Evolutionary conservation across 1,140 invertebrate genomes (phyloP), one percentile per base, ranked within the genome.

Genomic region (Acromyrmex charruanus): DNA sequence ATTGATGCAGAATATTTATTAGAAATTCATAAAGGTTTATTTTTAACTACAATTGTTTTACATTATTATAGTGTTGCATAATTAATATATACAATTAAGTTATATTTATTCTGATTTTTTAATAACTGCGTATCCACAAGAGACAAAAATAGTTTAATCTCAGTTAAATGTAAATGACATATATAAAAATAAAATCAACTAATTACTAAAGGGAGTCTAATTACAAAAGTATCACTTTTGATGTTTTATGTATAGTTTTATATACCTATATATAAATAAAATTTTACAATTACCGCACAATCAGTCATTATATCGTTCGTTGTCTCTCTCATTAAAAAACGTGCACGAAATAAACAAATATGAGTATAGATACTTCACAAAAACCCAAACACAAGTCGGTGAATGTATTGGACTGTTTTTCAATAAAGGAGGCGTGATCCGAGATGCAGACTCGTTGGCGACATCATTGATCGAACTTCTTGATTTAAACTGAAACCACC

Each of bases 401-500:
- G 63, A 80, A 75, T 53, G 66, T 65, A 77, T 88, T 71, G 68
- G 28, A 69, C 25, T 59, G n/a, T 85, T 88, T 77, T 82, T 72
- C 72, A 51, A 39, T 12, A 35, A 87, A 85, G 21, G 44, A 59
- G 4, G 49, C 25, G 9, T 16, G 21, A 88, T 72, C 35, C 71
- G 55, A 77, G 68, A 63, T 53, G n/a, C 85, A 44, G 25, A 35
- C 65, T 85, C 65, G 66, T 84, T 90, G 59, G 86, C 61, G 16
- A 63, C 61, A 55, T 81, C 49, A 61, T 85, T 74, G 85, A 87
- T 85, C 88, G 77, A 75, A 3, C 63, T 49, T 18, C 61, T 21
- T 58, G 85, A 87, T 90, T 87, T 84, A 85, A 87, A 90, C 74
- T 87, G 74, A 89, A 89, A 89, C 61, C 81, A 25, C 53, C 63